phyloP scores from a whole-genome alignment of 2,113 vertebrate genomes.

The Notiomystis cincta region DNA sequence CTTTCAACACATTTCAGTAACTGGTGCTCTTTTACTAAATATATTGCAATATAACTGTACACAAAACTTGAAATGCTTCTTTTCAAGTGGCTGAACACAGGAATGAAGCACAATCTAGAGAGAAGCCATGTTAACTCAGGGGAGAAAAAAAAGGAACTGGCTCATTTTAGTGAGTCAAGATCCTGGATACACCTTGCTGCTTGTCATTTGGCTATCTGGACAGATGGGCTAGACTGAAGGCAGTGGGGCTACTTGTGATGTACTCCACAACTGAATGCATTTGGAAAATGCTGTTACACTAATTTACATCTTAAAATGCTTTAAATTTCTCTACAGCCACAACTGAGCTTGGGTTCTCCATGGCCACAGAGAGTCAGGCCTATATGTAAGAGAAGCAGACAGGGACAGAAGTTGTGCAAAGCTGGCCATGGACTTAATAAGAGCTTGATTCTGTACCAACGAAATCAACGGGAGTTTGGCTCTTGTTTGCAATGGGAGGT shows the following conservation, averaged over 20 bases:
- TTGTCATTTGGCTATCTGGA: neutral
- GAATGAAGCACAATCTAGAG: neutral
- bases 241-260: neutral
- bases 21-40: neutral
- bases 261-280: neutral
- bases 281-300: neutral
- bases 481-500: conserved; percentile 9
- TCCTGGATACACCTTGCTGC: neutral
- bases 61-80: neutral
- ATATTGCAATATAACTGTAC: neutral
- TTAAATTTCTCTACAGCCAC: neutral
- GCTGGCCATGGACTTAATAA: conserved; percentile 20
- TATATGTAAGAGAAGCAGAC: neutral
- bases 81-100: neutral
- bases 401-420: neutral
- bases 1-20: neutral
- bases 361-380: neutral
- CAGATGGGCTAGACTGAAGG: neutral
- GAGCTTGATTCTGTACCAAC: conserved; percentile 32
- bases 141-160: neutral
- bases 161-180: neutral
- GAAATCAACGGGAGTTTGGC: conserved; percentile 41
- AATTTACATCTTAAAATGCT: neutral
- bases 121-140: neutral
- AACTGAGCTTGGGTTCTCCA: neutral